phyloP scores from a whole-genome alignment of 2,113 vertebrate genomes.

The Neogale vison region DNA sequence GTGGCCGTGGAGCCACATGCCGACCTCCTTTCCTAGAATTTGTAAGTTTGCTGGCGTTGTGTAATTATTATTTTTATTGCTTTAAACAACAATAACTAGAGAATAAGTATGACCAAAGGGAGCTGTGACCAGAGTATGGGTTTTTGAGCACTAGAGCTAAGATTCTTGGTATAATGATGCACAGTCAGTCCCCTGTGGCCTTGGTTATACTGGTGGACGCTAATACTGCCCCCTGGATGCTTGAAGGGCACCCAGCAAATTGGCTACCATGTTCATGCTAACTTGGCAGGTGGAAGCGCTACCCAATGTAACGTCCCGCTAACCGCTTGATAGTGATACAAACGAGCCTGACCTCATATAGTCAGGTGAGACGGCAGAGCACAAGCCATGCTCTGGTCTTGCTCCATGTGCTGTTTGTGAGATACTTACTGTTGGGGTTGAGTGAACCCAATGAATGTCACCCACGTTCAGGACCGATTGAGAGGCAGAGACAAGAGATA shows the following conservation, averaged over 20 bases:
- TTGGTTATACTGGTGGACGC: neutral
- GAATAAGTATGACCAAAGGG: slow-evolving; percentile 51
- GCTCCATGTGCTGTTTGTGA: neutral
- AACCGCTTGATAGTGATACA: neutral
- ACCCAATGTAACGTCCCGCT: neutral
- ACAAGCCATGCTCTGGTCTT: neutral
- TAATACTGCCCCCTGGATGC: neutral
- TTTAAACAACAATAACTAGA: slow-evolving; percentile 9
- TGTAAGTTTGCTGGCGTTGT: slow-evolving; percentile 15
- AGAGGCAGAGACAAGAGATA: neutral
- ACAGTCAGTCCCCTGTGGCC: neutral
- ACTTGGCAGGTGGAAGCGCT: neutral
- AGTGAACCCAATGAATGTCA: neutral
- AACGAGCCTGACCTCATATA: neutral
- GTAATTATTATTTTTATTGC: slow-evolving; percentile 66
- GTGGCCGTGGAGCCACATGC: neutral
- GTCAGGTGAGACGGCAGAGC: neutral
- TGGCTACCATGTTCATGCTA: neutral
- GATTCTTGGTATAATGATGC: neutral
- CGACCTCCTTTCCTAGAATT: slow-evolving; percentile 22
- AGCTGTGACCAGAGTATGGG: neutral
- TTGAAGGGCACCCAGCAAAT: neutral
- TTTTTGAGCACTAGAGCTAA: neutral
- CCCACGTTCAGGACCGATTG: neutral
- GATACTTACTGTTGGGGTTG: neutral